These are phyloP conservation scores for Actinostola sp. DNA, from an alignment of 92 coral and sea anemone genomes.

Conservation along the genomic window DNA sequence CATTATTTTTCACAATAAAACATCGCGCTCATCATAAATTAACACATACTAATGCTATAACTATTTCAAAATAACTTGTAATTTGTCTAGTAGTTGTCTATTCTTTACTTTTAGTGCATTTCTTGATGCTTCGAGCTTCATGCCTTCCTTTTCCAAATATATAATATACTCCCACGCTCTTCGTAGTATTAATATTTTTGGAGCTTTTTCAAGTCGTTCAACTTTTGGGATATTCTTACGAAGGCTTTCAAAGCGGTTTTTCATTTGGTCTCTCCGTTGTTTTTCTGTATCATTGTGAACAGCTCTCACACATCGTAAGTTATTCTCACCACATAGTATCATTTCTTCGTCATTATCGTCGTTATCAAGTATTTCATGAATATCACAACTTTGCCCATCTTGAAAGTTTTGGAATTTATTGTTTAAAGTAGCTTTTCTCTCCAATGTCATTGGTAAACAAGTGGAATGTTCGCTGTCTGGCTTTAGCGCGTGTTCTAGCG, in stretches of 20 bases:
- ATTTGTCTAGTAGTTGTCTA: slow-evolving; percentile 5
- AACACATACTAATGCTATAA: too few species aligned
- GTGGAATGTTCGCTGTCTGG: not conserved
- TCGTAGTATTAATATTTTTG: slow-evolving; percentile 23
- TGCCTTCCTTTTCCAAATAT: slow-evolving; percentile 13
- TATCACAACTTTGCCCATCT: too few species aligned
- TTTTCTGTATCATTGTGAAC: slow-evolving; percentile 37
- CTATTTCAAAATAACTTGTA: slow-evolving; percentile 16
- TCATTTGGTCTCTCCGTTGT: slow-evolving; percentile 38
- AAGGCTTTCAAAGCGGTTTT: slow-evolving; percentile 28
- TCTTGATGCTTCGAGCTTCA: slow-evolving; percentile 8
- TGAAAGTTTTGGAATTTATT: not conserved
- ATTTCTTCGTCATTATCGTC: not conserved
- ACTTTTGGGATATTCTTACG: slow-evolving; percentile 31
- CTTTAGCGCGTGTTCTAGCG: not conserved
- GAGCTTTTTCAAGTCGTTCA: slow-evolving; percentile 17
- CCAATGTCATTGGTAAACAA: not conserved
- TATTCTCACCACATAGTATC: not conserved
- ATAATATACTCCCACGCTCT: slow-evolving; percentile 13
- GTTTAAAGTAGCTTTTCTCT: not conserved
- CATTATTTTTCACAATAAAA: too few species aligned
- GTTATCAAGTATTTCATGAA: too few species aligned
- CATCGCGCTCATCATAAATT: too few species aligned
- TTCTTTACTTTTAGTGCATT: slow-evolving; percentile 5
- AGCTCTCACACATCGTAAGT: not conserved